Conservation (phyloP, 2,888 invertebrate species). For the Spisula subtruncata region DNA sequence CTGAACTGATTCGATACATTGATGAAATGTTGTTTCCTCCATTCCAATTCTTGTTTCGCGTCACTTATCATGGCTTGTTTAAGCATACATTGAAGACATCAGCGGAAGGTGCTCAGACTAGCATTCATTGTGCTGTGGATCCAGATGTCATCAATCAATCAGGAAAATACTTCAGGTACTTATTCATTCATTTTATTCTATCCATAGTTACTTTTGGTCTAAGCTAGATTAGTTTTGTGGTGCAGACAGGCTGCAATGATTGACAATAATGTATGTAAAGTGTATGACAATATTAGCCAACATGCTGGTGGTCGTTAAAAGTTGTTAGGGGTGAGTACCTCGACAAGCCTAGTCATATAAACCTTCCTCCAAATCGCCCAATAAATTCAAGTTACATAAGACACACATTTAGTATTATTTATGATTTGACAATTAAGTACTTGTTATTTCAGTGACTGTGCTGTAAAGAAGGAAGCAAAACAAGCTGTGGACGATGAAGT, state of each 20-base stretch:
- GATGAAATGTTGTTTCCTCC: constrained; percentile 35
- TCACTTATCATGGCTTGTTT: background rate
- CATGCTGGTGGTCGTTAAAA: too few species aligned
- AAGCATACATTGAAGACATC: constrained; percentile 66
- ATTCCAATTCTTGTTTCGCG: constrained; percentile 45
- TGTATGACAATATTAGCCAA: too few species aligned
- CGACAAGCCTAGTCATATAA: too few species aligned
- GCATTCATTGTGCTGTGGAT: constrained; percentile 79
- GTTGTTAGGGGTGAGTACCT: too few species aligned
- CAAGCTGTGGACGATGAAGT: constrained; percentile 84
- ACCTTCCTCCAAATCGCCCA: too few species aligned
- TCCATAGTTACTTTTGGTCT: background rate
- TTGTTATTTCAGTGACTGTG: constrained; percentile 69
- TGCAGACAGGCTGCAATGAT: too few species aligned
- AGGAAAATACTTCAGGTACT: constrained; percentile 79
- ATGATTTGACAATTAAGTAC: too few species aligned
- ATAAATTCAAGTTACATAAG: too few species aligned
- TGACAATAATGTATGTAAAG: too few species aligned
- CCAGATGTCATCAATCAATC: constrained; percentile 71
- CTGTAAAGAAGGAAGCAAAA: constrained; percentile 56
- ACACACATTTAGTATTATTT: background rate
- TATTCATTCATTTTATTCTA: background rate
- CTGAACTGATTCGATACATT: constrained; percentile 72
- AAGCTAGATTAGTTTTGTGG: too few species aligned
- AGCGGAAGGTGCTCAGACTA: constrained; percentile 80